These are phyloP conservation scores for Callyntrura guangdongensis DNA, from an alignment of 2,888 invertebrate genomes.

Conservation along the genomic window DNA sequence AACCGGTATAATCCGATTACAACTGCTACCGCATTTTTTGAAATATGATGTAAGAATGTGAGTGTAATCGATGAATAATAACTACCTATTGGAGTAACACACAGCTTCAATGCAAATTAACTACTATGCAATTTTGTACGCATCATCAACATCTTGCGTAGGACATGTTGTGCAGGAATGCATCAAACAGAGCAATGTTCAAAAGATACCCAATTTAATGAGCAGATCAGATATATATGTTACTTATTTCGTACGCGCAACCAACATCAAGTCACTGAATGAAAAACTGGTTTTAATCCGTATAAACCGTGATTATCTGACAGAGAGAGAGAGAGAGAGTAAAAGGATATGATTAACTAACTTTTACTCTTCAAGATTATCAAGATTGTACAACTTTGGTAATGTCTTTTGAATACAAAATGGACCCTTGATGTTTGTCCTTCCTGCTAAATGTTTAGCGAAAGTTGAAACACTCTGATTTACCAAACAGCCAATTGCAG, in stretches of 20 bases:
- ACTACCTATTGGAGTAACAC: background rate
- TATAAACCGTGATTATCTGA: background rate
- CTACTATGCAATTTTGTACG: background rate
- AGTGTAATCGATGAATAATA: slow-evolving; percentile 20
- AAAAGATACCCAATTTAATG: background rate
- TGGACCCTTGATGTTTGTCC: too few relatives aligned
- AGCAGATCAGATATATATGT: background rate
- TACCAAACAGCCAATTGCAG: too few relatives aligned
- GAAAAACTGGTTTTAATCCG: slow-evolving; percentile 49
- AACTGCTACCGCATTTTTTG: slow-evolving; percentile 53
- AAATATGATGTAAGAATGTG: background rate
- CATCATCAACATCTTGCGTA: background rate
- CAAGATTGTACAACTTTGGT: background rate
- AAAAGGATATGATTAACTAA: background rate
- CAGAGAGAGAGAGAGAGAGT: background rate
- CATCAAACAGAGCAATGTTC: background rate
- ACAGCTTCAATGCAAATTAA: too few relatives aligned
- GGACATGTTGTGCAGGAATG: background rate
- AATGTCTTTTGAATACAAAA: too few relatives aligned
- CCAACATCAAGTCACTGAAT: background rate
- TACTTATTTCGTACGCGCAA: background rate
- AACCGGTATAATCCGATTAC: slow-evolving; percentile 75
- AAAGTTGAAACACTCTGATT: too few relatives aligned
- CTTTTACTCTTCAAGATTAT: background rate
- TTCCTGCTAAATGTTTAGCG: too few relatives aligned